Base-by-base conservation (phyloP, 92 coral and sea anemone genomes). In the Zoanthus sansibaricus region DNA sequence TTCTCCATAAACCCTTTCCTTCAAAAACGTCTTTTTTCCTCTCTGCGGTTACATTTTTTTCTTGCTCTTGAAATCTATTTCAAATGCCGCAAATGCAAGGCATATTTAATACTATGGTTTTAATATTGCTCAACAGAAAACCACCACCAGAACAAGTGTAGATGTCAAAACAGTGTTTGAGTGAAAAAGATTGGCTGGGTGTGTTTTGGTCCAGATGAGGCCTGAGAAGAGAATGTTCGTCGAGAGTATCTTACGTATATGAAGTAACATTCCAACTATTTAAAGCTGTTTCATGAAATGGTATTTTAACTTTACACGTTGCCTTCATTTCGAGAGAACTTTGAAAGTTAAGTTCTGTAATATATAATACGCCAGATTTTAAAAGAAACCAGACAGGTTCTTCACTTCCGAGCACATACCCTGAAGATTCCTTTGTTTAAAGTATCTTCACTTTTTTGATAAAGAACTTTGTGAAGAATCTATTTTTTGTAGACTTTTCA, bases 71-170 rank as follows among this genome's bases (percentile, higher is more conserved):
- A n/a, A n/a, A n/a, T n/a, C n/a, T 33, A 33, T 13, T 33, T 12
- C 31, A 7, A 25, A 5, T 17, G 7, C 1, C 8, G 10, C 37
- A 44, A 16, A 2, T 16, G 21, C 9, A 20, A 20, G 59, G 4
- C 2, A 5, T 17, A 14, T 45, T 55, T 44, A 17, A 18, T 30
- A 59, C 25, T 17, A 62, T 17, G 8, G 1, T 1, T 9, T 80
- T 15, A 14, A 17, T 66, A 6, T n/a, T 47, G 44, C 4, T 66
- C 85, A 11, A 13, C 75, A 80, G 85, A 52, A 80, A 80, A 45
- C 75, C 85, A 13, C 62, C 75, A n/a, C 85, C 85, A 62, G 85
- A 80, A 48, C 72, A 80, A 11, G 85, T 80, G 85, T 80, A 80
- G 75, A 42, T 66, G 74, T 20, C 14, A 12, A 11, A 59, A 46